phyloP scores from a whole-genome alignment of 2,113 vertebrate genomes.

The Aptenodytes forsteri region DNA sequence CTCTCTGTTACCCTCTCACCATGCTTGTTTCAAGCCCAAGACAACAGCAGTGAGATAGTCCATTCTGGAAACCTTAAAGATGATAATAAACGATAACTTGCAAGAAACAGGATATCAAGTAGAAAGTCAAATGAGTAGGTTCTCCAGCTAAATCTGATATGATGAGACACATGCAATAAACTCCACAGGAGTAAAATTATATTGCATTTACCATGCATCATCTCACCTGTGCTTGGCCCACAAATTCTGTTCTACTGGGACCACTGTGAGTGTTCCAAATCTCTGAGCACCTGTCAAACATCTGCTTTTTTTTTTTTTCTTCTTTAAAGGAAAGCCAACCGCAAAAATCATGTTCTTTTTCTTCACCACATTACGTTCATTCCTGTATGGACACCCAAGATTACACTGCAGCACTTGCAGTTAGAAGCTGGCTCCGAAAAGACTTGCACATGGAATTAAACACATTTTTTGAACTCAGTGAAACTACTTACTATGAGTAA shows the following conservation, averaged over 20 bases:
- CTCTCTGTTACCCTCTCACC: background rate
- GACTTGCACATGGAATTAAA: background rate
- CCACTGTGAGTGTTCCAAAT: background rate
- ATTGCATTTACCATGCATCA: background rate
- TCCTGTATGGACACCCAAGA: background rate
- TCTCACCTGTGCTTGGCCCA: background rate
- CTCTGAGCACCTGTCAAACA: background rate
- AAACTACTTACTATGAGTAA: background rate
- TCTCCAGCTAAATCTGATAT: background rate
- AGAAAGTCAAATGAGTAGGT: background rate
- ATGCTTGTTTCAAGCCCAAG: background rate
- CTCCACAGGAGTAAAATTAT: background rate
- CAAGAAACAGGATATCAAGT: background rate
- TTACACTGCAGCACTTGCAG: background rate
- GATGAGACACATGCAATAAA: background rate
- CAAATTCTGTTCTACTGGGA: background rate
- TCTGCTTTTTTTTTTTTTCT: fast-evolving
- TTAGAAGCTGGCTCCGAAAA: background rate
- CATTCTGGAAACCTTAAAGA: background rate
- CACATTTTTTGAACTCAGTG: background rate
- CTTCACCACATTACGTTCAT: fast-evolving
- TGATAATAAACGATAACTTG: background rate
- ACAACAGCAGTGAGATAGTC: background rate
- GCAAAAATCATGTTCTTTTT: background rate
- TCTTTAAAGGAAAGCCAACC: background rate